A percentile compares a stretch with the other conserved stretches of the same genome.
These are phyloP conservation scores for Pilophorus perplexus DNA, from an alignment of 2,888 invertebrate species.

Conservation along the genomic window DNA sequence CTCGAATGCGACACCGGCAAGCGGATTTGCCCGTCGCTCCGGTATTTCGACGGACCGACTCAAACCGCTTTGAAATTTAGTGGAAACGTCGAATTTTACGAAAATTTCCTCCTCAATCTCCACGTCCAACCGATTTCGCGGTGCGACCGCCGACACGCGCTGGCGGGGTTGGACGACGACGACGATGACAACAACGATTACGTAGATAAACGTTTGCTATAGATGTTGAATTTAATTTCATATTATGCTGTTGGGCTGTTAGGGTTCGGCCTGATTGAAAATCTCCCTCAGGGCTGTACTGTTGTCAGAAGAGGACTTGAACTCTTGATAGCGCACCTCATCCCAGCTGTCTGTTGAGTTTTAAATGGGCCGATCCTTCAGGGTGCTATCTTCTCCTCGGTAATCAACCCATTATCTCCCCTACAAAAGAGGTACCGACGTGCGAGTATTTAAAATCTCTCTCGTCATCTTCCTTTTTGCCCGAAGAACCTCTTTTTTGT, in stretches of 20 bases:
- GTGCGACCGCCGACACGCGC: conserved; percentile 21
- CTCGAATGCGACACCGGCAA: background rate
- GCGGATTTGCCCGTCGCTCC: background rate
- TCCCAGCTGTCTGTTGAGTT: too few species aligned
- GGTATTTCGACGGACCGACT: conserved; percentile 6
- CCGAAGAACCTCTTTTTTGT: background rate
- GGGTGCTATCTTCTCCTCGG: too few species aligned
- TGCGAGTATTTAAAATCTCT: conserved; percentile 18
- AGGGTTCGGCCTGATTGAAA: too few species aligned
- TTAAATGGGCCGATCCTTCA: too few species aligned
- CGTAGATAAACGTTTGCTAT: too few species aligned
- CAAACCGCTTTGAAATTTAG: background rate
- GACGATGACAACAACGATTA: too few species aligned
- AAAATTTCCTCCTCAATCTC: background rate
- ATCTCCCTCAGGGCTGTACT: too few species aligned
- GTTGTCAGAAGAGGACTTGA: too few species aligned
- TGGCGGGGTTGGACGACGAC: too few species aligned
- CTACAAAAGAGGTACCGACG: conserved; percentile 9
- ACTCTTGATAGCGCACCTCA: too few species aligned
- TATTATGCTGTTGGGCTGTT: too few species aligned
- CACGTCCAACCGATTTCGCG: background rate
- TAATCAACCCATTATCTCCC: conserved; percentile 28
- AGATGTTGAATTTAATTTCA: too few species aligned
- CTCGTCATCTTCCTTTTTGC: background rate
- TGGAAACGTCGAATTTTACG: conserved; percentile 8